phyloP scores from a whole-genome alignment of 2,113 vertebrate species.

The Gambusia affinis region DNA sequence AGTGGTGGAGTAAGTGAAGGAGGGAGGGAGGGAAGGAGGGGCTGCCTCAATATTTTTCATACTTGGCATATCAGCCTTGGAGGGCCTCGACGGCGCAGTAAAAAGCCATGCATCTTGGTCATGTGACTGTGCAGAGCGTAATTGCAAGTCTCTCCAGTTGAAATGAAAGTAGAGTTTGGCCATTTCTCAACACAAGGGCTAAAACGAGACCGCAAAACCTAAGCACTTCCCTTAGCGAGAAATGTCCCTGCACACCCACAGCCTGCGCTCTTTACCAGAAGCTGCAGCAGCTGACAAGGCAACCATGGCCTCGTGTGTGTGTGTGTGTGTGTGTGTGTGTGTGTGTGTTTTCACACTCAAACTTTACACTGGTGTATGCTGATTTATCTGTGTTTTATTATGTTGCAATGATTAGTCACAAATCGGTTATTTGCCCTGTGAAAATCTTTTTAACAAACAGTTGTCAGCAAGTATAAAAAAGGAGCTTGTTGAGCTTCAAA shows the following conservation, averaged over 20 bases:
- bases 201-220: slow-evolving; percentile 63
- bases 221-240: slow-evolving; percentile 75
- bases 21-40: slow-evolving; percentile 4
- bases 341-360: slow-evolving; percentile 10
- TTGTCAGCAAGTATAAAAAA: slow-evolving; percentile 25
- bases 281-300: slow-evolving; percentile 62
- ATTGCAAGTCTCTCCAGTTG: slow-evolving; percentile 57
- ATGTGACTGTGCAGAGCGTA: slow-evolving; percentile 50
- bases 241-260: slow-evolving; percentile 74
- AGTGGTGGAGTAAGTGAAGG: slow-evolving; percentile 5
- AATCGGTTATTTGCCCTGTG: slow-evolving; percentile 62
- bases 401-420: slow-evolving; percentile 50
- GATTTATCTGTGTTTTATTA: slow-evolving; percentile 57
- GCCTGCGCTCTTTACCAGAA: slow-evolving; percentile 70
- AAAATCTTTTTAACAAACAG: slow-evolving; percentile 36
- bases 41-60: slow-evolving; percentile 65
- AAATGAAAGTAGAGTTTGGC: slow-evolving; percentile 68
- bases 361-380: slow-evolving; percentile 44
- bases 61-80: slow-evolving; percentile 64
- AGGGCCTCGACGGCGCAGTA: slow-evolving; percentile 58
- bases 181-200: slow-evolving; percentile 68
- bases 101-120: slow-evolving; percentile 62
- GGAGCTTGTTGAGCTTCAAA: slow-evolving; percentile 29
- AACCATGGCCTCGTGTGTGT: slow-evolving; percentile 41
- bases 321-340: slow-evolving; percentile 14